Evolutionary conservation across 2,888 invertebrate species (phyloP), one percentile per base, ranked within the genome.

Genomic region (Andrena trimmerana): DNA sequence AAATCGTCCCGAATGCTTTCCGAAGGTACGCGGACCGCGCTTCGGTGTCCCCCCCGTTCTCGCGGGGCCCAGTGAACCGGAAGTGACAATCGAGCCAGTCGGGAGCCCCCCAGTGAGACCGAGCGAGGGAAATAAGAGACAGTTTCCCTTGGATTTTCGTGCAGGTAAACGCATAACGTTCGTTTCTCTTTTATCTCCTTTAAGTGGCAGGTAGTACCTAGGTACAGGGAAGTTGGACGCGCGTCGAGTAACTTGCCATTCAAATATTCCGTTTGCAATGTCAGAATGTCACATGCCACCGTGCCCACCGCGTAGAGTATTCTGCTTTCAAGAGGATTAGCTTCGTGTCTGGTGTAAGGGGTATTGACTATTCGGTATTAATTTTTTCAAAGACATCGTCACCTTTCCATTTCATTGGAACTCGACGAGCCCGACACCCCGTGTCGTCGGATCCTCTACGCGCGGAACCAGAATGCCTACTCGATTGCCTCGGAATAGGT

Each of bases 1-100:
- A 78, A 60, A 81, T 29, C 50, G 72, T 48, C 29, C 8, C 59
- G 27, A 60, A 52, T 65, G 65, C 67, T 42, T n/a, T 10, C 72
- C 36, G 24, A 33, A 20, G 50, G 33, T 33, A 66, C 52, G 69
- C 36, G 48, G 24, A 7, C 33, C 65, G 63, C 50, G 67, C 42
- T 52, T 29, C 69, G 50, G 16, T 71, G 27, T 5, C 29, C 31
- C 60, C 3, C 36, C 6, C 66, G 36, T 50, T 57, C 33, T 6
- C 27, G 65, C 8, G 60, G 16, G 13, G 5, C 6, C 27, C 57
- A 67, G 75, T 69, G 81, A 81, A 80, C 59, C 76, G 78, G 67
- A 81, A 84, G 86, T 80, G 79, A 75, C 50, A 10, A 13, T 65
- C 10, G 68, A 16, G 29, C 10, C 31, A 33, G 20, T 10, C 20